Conservation (phyloP, 2,113 vertebrate genomes). For the Muntiacus reevesi region DNA sequence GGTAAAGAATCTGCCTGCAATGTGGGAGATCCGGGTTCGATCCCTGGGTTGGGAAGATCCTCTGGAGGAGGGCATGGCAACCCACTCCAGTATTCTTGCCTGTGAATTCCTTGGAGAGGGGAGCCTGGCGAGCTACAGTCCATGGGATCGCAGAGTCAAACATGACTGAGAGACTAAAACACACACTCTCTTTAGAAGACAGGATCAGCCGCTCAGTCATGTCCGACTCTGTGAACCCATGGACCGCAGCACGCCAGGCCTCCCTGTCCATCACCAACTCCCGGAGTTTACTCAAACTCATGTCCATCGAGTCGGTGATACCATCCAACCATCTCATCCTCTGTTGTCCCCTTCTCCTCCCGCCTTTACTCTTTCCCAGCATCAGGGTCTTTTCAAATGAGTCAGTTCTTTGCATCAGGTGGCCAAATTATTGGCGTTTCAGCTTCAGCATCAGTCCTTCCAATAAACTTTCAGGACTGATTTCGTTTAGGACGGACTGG, state of each 20-base stretch:
- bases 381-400: background rate
- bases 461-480: background rate
- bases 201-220: background rate
- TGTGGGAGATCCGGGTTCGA: background rate
- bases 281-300: background rate
- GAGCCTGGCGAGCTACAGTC: background rate
- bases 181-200: background rate
- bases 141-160: fast-evolving
- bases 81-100: background rate
- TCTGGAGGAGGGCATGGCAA: background rate
- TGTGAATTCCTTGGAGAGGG: background rate
- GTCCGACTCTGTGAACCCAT: background rate
- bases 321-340: background rate
- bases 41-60: background rate
- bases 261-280: background rate
- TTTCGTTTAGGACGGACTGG: background rate
- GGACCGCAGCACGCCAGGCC: background rate
- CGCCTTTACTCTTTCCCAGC: background rate
- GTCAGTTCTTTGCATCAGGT: fast-evolving
- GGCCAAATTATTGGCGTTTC: background rate
- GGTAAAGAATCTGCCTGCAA: background rate
- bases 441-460: background rate
- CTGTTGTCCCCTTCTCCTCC: background rate
- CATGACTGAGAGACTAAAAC: background rate
- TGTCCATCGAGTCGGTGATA: background rate